Percentiles rank a stretch among this genome's conserved stretches.
phyloP scores from a whole-genome alignment of 2,113 vertebrate genomes.

The Salvelinus namaycush region DNA sequence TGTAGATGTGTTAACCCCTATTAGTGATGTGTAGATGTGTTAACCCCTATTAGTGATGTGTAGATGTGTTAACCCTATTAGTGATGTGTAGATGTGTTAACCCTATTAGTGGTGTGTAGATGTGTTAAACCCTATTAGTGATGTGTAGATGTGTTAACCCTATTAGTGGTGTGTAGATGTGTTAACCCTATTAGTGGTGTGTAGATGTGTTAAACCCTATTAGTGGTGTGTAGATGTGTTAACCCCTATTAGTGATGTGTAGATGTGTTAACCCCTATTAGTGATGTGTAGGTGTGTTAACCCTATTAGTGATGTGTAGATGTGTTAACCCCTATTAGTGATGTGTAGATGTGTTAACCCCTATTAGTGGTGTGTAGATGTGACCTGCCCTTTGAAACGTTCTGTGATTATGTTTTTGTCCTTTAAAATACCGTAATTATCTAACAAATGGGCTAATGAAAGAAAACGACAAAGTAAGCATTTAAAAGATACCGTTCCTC shows the following conservation, averaged over 20 bases:
- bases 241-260: conserved; percentile 45
- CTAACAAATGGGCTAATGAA: neutral
- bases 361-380: too few relatives aligned
- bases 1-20: too few relatives aligned
- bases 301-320: conserved; percentile 36
- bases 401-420: neutral
- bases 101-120: neutral
- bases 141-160: conserved; percentile 31
- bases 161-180: conserved; percentile 40
- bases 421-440: neutral
- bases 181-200: too few relatives aligned
- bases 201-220: conserved; percentile 40
- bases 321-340: too few relatives aligned
- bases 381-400: too few relatives aligned
- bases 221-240: conserved; percentile 47
- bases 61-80: too few relatives aligned
- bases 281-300: conserved; percentile 37
- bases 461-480: neutral
- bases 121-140: conserved; percentile 46
- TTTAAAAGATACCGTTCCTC: neutral
- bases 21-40: too few relatives aligned
- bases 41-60: too few relatives aligned
- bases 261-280: conserved; percentile 40
- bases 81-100: conserved; percentile 12
- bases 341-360: too few relatives aligned